phyloP scores from a whole-genome alignment of 2,113 vertebrate species.

The Penelope pileata region DNA sequence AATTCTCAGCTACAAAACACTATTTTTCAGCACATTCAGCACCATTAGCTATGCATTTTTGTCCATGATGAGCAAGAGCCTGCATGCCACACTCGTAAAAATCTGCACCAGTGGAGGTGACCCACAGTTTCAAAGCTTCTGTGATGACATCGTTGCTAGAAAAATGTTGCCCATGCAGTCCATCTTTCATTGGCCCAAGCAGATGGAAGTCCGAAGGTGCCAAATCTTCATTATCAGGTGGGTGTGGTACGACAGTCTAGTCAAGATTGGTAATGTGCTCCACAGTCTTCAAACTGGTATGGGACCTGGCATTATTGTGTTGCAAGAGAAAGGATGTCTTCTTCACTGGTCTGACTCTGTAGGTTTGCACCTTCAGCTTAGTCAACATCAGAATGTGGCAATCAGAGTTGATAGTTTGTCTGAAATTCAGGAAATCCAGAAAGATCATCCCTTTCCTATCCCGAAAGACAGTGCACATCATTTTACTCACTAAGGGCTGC shows the following conservation, averaged over 20 bases:
- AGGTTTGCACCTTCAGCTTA: not conserved
- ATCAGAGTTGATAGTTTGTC: no score
- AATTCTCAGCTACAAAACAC: not conserved
- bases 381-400: not conserved
- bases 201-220: not conserved
- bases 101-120: not conserved
- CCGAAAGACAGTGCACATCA: not conserved
- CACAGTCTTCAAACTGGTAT: not conserved
- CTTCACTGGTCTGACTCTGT: not conserved
- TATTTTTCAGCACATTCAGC: not conserved
- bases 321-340: not conserved
- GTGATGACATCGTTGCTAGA: not conserved
- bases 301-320: not conserved
- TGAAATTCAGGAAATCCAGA: no score
- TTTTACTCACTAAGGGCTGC: not conserved
- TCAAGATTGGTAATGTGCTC: not conserved
- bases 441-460: not conserved
- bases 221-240: not conserved
- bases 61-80: not conserved
- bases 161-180: not conserved
- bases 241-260: not conserved
- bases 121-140: not conserved
- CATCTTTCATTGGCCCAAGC: not conserved
- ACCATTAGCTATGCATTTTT: not conserved
- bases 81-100: no score